Evolutionary conservation across 1,140 invertebrate species (phyloP), one percentile per base, ranked within the genome.

Genomic region (Drosophila pruinosa): DNA sequence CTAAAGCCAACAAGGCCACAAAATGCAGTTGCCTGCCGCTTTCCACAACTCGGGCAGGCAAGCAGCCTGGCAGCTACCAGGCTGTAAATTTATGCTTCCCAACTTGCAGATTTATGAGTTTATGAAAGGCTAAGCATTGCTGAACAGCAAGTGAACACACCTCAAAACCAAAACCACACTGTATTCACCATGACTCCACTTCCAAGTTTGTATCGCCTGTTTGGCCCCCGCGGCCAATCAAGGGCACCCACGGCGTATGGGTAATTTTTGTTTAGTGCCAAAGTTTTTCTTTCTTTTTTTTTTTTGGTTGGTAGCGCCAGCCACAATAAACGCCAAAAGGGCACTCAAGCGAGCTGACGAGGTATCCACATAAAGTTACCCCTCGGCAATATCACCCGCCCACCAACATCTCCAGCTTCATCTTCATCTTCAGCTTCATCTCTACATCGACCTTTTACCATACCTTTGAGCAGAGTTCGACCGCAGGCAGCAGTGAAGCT

Each of bases 211-310:
- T 47, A 24, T 45, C 47, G 41, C 38, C 22, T 22, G 21, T 28
- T 38, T 31, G 24, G 10, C 28, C 5, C 34, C 17, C 39, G 14
- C 67, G 63, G 58, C 65, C 72, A 85, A 85, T 85, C 75, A 78
- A 68, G 65, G 63, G 68, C 62, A 68, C 76, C 78, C 81, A 61
- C 61, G 63, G 81, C 77, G 81, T 85, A 85, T 85, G 81, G 81
- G 81, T 86, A 85, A 86, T 85, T 80, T 85, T 73, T 81, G 81
- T 74, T 80, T 80, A 86, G 72, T 73, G 77, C 72, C 59, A 73
- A 86, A 85, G 59, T 77, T 85, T 85, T 8, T 38, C 7, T 38
- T 38, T 38, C 12, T 38, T 14, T 38, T 41, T 19, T 48, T 38
- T 38, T 38, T 38, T 38, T 39, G 34, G 15, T 58, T 36, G 69